Base-by-base conservation (phyloP, 2,888 invertebrate genomes). In the Nymphalis urticae region DNA sequence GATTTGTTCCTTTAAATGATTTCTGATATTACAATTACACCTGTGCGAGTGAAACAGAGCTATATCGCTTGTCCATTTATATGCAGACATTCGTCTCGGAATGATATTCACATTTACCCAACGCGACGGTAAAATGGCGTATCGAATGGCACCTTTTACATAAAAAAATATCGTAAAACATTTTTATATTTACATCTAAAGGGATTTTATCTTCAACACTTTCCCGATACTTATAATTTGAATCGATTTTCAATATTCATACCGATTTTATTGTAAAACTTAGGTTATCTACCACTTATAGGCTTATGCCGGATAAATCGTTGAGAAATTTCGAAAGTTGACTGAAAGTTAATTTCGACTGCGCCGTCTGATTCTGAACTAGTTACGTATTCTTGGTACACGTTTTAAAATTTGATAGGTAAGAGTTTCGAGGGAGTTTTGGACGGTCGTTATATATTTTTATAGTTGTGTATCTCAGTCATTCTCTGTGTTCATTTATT, bases 221-320 rank as follows among this genome's bases (percentile, higher is more conserved):
- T 69, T 72, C 56, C 69, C 69, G 60, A 64, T 69, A 68, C 53
- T 68, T 68, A 48, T 68, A 70, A 72, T 59, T 59, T 50, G 10
- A n/a, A 58, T 42, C 19, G 36, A 58, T 58, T 42, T 19, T 42
- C 58, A 42, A 58, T 42, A 58, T 58, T 58, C 36, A 42, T 58
- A 58, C 4, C 42, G 36, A 42, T n/a, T 58, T 58, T 58, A 19
- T 58, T 19, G 58, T 42, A 17, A 19, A 58, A 58, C n/a, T 58
- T 42, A 32, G 7, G 17, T 32, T 56, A 56, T 56, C 32, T n/a
- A 27, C 27, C 16, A 5, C 42, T 42, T 42, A 42, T 53, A 13
- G 53, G 53, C 53, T 53, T 24, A 27, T 13, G 27, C 53, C 6
- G 27, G 24, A 53, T 53, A 53, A 53, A 53, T 53, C 53, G 21